Evolutionary conservation across 2,888 invertebrate species (phyloP).

Genomic region (Drosophila mercatorum): DNA sequence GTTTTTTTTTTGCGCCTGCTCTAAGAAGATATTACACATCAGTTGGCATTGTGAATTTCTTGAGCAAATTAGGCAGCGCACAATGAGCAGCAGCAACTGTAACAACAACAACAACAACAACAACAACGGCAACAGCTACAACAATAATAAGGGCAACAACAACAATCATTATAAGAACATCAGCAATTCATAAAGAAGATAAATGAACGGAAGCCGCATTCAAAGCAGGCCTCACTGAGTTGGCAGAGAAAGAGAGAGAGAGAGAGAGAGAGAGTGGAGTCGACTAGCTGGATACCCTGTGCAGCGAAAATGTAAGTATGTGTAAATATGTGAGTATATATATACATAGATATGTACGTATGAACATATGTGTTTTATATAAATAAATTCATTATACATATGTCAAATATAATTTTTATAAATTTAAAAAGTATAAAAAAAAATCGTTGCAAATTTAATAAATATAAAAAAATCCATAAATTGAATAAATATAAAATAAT

Average conservation of each 20-base stretch:
- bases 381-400: no score
- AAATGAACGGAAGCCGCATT: constrained; percentile 62
- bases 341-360: background rate
- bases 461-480: no score
- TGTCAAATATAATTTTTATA: no score
- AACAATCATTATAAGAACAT: constrained; percentile 36
- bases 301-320: background rate
- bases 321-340: background rate
- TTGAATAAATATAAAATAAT: no score
- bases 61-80: constrained; percentile 38
- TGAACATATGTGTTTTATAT: background rate
- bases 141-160: background rate
- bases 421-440: no score
- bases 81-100: constrained; percentile 10
- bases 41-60: constrained; percentile 30
- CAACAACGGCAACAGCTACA: constrained; percentile 4
- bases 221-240: constrained; percentile 22
- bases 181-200: constrained; percentile 61
- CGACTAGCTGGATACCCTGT: background rate
- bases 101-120: constrained; percentile 8
- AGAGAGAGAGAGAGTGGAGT: background rate
- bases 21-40: constrained; percentile 15
- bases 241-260: background rate
- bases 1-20: background rate
- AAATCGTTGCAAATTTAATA: no score